Base-by-base conservation (phyloP, 2,113 vertebrate species). In the Tachysurus vachellii region DNA sequence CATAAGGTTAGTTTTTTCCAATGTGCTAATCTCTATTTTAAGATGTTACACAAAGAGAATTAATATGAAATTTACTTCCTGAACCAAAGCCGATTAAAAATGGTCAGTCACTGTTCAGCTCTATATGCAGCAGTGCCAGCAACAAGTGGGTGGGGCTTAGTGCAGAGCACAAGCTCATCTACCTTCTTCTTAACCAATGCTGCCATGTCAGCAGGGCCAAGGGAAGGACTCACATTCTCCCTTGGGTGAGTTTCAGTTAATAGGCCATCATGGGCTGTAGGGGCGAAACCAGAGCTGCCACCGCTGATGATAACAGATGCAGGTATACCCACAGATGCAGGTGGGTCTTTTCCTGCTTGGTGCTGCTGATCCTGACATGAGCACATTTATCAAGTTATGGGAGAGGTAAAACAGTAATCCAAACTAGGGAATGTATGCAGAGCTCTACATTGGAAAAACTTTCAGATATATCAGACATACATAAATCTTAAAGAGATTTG, bases 301-400 rank as follows among this genome's bases (percentile, higher is more conserved):
- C 96, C 95, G 95, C 96, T 97, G 95, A 98, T 95, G 96, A 97
- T 97, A 94, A 97, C 96, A 89, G 97, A 97, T 87, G 97, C 96
- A 44, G 97, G 97, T 88, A 96, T 94, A 90, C 95, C 95, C 94
- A 95, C 94, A 90, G 94, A 93, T 91, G 95, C 90, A 90, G 95
- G 91, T 88, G 95, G 94, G 91, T 92, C 93, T 92, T 92, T 94
- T 93, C 94, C 95, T 93, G 93, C 93, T 92, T 93, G 93, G 89
- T 93, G 93, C 92, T 93, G 95, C 92, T 94, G 95, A 93, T 97
- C 96, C 96, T 96, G 94, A 95, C 93, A 94, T 91, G 90, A 93
- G 94, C 91, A 93, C 92, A 93, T 95, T 95, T 93, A 94, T 92
- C 91, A 89, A 91, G 91, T 93, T 64, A 90, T 89, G 31, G 86